Conservation (phyloP, 2,113 vertebrate genomes). For the Bubo bubo region DNA sequence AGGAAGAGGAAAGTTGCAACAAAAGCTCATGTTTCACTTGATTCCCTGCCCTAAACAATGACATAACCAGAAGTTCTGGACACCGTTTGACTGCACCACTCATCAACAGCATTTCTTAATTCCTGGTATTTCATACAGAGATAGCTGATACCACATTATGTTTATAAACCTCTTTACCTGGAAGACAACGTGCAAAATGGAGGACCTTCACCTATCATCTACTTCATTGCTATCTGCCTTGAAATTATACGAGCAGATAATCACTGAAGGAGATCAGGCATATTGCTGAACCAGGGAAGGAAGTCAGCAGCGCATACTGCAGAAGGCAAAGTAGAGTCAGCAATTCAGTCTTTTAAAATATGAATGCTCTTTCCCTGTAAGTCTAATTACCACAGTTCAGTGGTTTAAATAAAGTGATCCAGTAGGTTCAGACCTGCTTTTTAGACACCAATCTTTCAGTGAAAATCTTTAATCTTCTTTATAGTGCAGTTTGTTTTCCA, state of each 20-base stretch:
- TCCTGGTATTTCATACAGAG: neutral
- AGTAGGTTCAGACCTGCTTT: neutral
- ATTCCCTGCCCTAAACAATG: neutral
- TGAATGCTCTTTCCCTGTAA: neutral
- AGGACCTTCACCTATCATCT: neutral
- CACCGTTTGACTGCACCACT: neutral
- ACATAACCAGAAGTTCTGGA: neutral
- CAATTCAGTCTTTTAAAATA: neutral
- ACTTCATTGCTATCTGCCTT: neutral
- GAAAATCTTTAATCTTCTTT: constrained; percentile 22
- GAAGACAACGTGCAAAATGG: neutral
- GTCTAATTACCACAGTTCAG: neutral
- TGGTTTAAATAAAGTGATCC: constrained; percentile 8
- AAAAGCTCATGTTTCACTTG: neutral
- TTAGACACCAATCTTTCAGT: neutral
- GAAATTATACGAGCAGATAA: neutral
- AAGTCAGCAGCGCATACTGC: neutral
- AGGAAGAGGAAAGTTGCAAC: neutral
- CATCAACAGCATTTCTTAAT: neutral
- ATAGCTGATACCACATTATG: neutral
- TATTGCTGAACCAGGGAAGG: neutral
- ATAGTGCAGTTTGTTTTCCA: neutral
- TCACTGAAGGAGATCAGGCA: neutral
- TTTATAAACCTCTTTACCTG: neutral
- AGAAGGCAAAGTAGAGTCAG: neutral